A percentile compares a stretch with the other conserved stretches of the same genome.
Conservation (phyloP, 1,140 invertebrate genomes). For the Coenobita brevimanus region DNA sequence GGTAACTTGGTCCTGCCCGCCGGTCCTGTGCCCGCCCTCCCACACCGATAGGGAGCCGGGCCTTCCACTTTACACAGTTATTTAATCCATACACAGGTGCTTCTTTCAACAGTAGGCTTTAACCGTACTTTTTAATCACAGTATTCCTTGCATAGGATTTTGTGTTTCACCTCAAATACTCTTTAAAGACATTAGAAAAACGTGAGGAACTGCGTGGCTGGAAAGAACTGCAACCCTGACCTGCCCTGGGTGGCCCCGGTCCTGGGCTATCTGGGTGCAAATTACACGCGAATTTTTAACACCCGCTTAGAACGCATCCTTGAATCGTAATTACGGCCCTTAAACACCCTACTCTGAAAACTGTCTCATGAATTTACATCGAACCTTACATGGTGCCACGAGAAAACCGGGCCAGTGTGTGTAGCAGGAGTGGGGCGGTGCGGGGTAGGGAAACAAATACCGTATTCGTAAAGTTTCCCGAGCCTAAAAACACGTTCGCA, state of each 20-base stretch:
- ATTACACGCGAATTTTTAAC: slow-evolving; percentile 61
- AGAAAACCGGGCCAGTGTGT: neutral
- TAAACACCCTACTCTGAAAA: slow-evolving; percentile 49
- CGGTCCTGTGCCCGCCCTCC: slow-evolving; percentile 23
- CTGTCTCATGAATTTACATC: slow-evolving; percentile 59
- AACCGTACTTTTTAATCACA: no score
- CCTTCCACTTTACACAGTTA: no score
- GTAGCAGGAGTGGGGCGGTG: neutral
- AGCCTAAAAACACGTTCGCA: no score
- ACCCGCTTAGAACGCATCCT: slow-evolving; percentile 41
- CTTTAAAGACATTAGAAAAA: no score
- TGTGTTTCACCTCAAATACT: no score
- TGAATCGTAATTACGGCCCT: slow-evolving; percentile 31
- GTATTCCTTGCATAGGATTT: no score
- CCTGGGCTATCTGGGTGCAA: slow-evolving; percentile 53
- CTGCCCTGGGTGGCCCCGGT: slow-evolving; percentile 41
- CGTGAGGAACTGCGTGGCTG: no score
- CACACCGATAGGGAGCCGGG: no score
- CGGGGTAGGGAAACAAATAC: neutral
- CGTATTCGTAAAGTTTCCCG: neutral
- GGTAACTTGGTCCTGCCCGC: slow-evolving; percentile 22
- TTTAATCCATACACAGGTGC: no score
- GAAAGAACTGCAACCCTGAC: no score
- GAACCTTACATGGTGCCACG: slow-evolving; percentile 16
- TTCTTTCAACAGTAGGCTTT: no score